phyloP scores from a whole-genome alignment of 1,140 invertebrate genomes.

The Pseudomyrmex sp. region DNA sequence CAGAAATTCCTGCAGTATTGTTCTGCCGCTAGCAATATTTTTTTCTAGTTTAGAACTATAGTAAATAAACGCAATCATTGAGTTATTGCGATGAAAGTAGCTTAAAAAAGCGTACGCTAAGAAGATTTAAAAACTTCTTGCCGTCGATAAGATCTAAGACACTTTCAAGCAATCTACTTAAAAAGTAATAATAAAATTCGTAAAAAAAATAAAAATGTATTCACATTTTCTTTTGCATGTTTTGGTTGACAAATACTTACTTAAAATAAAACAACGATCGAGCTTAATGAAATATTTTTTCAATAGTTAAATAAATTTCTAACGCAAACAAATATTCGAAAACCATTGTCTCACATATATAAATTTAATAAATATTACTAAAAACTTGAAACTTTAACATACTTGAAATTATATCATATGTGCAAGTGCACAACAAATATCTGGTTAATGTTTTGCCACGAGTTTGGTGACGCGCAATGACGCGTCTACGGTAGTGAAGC shows the following conservation, averaged over 20 bases:
- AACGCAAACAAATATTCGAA: too few species aligned
- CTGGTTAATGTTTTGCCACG: constrained; percentile 9
- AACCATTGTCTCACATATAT: too few species aligned
- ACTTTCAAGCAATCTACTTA: constrained; percentile 18
- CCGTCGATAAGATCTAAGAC: constrained; percentile 19
- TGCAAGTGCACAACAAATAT: not conserved
- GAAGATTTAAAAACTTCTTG: constrained; percentile 46
- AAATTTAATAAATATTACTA: too few species aligned
- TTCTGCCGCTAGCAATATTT: not conserved
- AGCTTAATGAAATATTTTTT: not conserved
- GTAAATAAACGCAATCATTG: constrained; percentile 52
- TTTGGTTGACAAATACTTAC: not conserved
- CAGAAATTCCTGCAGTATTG: not conserved
- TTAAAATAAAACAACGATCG: constrained; percentile 3
- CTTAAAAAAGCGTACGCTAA: constrained; percentile 14
- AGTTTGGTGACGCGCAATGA: constrained; percentile 29
- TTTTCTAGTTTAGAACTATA: not conserved
- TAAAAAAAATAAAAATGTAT: not conserved
- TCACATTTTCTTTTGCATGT: constrained; percentile 7
- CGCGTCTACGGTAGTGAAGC: constrained; percentile 26
- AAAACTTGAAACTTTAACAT: too few species aligned
- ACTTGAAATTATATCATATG: too few species aligned
- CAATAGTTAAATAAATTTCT: too few species aligned
- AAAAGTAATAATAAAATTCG: constrained; percentile 35
- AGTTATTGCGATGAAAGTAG: constrained; percentile 8